Conservation (phyloP, 2,888 invertebrate genomes). For the Glaucopsyche alexis region DNA sequence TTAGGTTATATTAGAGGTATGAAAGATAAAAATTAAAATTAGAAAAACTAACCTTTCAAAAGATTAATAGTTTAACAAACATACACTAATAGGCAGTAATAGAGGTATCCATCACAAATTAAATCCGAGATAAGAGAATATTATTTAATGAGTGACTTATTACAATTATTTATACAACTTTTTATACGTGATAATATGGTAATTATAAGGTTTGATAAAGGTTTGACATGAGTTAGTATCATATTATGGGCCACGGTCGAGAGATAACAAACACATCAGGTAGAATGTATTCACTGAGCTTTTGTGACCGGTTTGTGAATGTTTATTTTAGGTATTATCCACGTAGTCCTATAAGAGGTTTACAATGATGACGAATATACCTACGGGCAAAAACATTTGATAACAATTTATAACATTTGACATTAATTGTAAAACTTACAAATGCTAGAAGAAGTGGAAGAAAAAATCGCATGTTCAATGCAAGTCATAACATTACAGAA, state of each 20-base stretch:
- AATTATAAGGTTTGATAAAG: slow-evolving; percentile 12
- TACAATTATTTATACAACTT: slow-evolving; percentile 14
- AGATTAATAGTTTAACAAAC: background rate
- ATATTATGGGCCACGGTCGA: background rate
- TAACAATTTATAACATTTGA: slow-evolving; percentile 15
- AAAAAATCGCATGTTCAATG: slow-evolving; percentile 7
- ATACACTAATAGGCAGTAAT: background rate
- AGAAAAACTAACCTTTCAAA: too few relatives aligned
- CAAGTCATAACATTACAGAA: slow-evolving; percentile 8
- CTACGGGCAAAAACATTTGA: slow-evolving; percentile 9
- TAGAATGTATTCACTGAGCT: slow-evolving; percentile 6
- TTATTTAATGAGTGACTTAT: slow-evolving; percentile 17
- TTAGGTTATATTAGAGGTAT: too few relatives aligned
- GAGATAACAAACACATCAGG: slow-evolving; percentile 11
- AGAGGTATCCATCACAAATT: background rate
- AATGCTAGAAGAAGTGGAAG: background rate
- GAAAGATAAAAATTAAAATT: too few relatives aligned
- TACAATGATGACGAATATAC: background rate
- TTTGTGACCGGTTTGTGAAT: slow-evolving; percentile 4
- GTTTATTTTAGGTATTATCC: slow-evolving; percentile 1
- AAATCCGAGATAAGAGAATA: background rate
- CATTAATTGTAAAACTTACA: background rate
- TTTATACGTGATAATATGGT: slow-evolving; percentile 16
- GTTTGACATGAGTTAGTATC: slow-evolving; percentile 14
- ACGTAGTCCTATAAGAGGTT: background rate